Base-by-base conservation (phyloP, 1,140 invertebrate species). In the Fopius arisanus region DNA sequence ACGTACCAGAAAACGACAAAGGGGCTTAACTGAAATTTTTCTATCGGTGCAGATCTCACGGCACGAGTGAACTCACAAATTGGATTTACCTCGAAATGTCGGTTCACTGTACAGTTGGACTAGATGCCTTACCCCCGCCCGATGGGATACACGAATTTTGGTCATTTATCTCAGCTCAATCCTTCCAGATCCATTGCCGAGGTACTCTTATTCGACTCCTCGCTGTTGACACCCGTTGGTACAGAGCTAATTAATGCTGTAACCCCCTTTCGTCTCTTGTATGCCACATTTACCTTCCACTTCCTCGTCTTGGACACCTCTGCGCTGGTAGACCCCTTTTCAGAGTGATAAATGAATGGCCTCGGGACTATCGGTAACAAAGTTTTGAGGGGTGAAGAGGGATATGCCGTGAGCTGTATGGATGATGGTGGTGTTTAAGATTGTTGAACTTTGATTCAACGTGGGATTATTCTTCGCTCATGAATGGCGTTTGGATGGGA, bases 41-140 rank as follows among this genome's bases (percentile, higher is more conserved):
- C n/a, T n/a, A n/a, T n/a, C n/a, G n/a, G n/a, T n/a, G n/a, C n/a
- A n/a, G n/a, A n/a, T n/a, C n/a, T 48, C 10, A n/a, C 41, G 72
- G 74, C 75, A 75, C 71, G 77, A 54, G 21, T 54, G 67, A 74
- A 73, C 69, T 75, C 77, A 78, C 78, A 81, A 80, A 80, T 81
- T 72, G 78, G 75, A 81, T 80, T 74, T 76, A 68, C 51, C 77
- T 40, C 66, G 66, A 41, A 33, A 41, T 62, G n/a, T 65, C 37
- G 1, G 21, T 3, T 14, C 14, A 59, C 21, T 21, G 7, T 4
- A 59, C 14, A 48, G 1, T 67, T 14, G 7, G 16, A 23, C 26
- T 67, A 54, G 43, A 33, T 23, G 37, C 28, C 21, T 33, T 66
- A 75, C 67, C 63, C 29, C 37, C 72, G 65, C 62, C 21, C 59